These are phyloP conservation scores for Linyphia triangularis DNA, from an alignment of 2,888 invertebrate species.

Conservation along the genomic window DNA sequence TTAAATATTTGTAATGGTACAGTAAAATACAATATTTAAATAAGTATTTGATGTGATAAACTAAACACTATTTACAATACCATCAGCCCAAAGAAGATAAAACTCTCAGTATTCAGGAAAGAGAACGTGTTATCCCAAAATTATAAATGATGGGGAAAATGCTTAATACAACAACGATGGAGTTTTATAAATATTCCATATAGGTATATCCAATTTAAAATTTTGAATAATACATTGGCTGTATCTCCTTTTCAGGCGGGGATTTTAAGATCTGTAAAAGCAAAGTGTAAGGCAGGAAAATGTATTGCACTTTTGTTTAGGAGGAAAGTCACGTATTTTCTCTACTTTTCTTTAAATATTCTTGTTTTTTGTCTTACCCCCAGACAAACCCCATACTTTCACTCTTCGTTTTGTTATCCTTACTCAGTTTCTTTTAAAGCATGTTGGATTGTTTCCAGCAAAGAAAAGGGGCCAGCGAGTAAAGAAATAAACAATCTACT, in stretches of 20 bases:
- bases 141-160: slow-evolving; percentile 69
- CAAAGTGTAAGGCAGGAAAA: slow-evolving; percentile 44
- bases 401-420: slow-evolving; percentile 29
- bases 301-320: slow-evolving; percentile 46
- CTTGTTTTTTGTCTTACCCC: neutral
- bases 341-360: slow-evolving; percentile 22
- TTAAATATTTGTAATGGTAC: too few relatives aligned
- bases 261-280: slow-evolving; percentile 46
- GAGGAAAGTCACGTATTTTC: slow-evolving; percentile 60
- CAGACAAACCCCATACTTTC: slow-evolving; percentile 2
- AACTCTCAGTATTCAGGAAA: neutral
- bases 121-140: slow-evolving; percentile 32
- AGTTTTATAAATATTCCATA: slow-evolving; percentile 66
- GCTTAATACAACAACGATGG: slow-evolving; percentile 55
- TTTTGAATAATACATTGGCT: slow-evolving; percentile 72
- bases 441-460: slow-evolving; percentile 57
- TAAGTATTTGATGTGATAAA: too few relatives aligned
- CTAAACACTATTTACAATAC: too few relatives aligned
- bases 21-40: too few relatives aligned
- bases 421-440: slow-evolving; percentile 19
- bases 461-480: slow-evolving; percentile 15
- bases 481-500: slow-evolving; percentile 51
- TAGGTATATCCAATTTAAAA: slow-evolving; percentile 73
- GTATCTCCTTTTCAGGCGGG: slow-evolving; percentile 18
- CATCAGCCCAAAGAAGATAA: too few relatives aligned